phyloP scores from a whole-genome alignment of 2,888 invertebrate genomes.

The Scaptomyza cyrtandrae region DNA sequence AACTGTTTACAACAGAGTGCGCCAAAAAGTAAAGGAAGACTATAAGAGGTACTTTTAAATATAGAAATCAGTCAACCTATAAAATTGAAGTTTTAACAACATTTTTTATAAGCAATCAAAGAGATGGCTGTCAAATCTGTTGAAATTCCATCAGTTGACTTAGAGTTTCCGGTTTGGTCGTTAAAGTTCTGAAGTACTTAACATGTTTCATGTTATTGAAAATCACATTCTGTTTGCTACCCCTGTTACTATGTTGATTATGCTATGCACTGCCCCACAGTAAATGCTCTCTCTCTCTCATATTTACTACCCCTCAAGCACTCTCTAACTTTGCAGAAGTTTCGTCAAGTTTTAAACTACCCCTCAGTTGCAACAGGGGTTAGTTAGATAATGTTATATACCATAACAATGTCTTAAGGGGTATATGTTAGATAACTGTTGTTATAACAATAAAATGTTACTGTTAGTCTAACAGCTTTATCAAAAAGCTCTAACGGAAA shows the following conservation, averaged over 20 bases:
- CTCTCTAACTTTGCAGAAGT: slow-evolving; percentile 45
- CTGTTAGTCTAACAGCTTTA: neutral
- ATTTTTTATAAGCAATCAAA: neutral
- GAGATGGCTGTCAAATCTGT: neutral
- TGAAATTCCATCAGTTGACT: slow-evolving; percentile 50
- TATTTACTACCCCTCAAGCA: slow-evolving; percentile 30
- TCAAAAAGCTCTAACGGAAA: neutral
- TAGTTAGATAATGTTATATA: slow-evolving; percentile 59
- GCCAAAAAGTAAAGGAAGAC: slow-evolving; percentile 12
- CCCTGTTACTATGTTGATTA: slow-evolving; percentile 17
- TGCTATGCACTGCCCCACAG: neutral
- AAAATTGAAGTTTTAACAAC: neutral
- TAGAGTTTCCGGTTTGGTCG: slow-evolving; percentile 13
- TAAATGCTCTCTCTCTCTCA: slow-evolving; percentile 7
- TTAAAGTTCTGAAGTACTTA: slow-evolving; percentile 16
- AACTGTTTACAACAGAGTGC: slow-evolving; percentile 43
- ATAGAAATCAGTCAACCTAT: neutral
- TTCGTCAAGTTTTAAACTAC: slow-evolving; percentile 61
- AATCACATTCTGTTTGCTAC: slow-evolving; percentile 15
- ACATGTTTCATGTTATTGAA: slow-evolving; percentile 41
- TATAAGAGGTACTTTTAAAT: neutral
- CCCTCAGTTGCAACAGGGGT: slow-evolving; percentile 56
- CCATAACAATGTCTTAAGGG: slow-evolving; percentile 8
- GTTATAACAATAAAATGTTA: neutral
- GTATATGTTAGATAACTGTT: neutral